Evolutionary conservation across 2,797 vertebrate species (phyloP).

Genomic region (Margarornis squamiger): DNA sequence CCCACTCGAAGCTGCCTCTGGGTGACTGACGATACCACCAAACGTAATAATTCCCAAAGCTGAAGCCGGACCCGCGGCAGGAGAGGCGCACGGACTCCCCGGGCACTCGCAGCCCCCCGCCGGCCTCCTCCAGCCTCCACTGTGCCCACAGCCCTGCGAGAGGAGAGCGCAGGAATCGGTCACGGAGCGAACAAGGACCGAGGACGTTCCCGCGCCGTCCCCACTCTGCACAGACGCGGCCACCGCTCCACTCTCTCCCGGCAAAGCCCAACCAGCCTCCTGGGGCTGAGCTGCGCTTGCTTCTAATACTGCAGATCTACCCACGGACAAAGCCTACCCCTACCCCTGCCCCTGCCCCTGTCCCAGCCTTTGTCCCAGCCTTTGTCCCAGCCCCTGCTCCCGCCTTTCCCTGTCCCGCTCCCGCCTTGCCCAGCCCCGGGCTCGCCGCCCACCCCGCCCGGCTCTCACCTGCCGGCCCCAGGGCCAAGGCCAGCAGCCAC

Average conservation of each 20-base stretch:
- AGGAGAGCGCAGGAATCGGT: background rate
- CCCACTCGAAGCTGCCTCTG: fast-evolving
- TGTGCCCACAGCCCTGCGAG: background rate
- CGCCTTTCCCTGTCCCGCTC: background rate
- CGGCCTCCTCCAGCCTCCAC: background rate
- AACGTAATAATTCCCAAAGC: fast-evolving
- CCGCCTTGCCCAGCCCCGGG: background rate
- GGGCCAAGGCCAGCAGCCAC: background rate
- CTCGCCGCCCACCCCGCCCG: background rate
- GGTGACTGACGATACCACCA: background rate
- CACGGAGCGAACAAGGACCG: background rate
- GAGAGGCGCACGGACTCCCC: background rate
- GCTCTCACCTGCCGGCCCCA: background rate
- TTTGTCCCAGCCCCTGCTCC: background rate
- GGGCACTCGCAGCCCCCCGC: background rate
- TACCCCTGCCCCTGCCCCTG: background rate
- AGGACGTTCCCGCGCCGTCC: background rate
- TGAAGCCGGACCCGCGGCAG: fast-evolving
- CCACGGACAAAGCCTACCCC: background rate
- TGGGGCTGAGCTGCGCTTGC: background rate
- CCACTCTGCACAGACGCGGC: too few relatives aligned
- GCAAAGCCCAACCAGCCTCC: background rate
- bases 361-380: background rate
- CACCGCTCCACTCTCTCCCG: background rate
- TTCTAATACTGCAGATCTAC: background rate